Percentiles rank a stretch among this genome's conserved stretches.
Evolutionary conservation across 2,888 invertebrate species (phyloP).

Genomic region (Oscheius sp.): DNA sequence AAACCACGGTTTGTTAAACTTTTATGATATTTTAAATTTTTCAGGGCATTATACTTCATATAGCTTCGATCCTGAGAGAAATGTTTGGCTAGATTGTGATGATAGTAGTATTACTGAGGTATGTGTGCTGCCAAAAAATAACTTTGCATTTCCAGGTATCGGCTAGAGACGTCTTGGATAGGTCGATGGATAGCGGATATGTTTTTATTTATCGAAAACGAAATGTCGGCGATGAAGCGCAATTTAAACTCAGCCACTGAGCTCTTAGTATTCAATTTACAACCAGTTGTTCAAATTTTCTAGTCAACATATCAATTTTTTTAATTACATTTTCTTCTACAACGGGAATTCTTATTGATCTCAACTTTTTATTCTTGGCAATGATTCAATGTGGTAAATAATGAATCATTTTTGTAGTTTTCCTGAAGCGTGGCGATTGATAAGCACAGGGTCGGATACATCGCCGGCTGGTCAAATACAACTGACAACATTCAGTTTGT

Average conservation of each 20-base stretch:
- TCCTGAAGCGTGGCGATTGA: background rate
- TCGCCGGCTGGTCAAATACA: slow-evolving; percentile 16
- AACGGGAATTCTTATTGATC: background rate
- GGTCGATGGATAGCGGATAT: slow-evolving; percentile 9
- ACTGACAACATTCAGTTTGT: too few species aligned
- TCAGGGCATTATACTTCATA: slow-evolving; percentile 26
- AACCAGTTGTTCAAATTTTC: background rate
- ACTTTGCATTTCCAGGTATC: slow-evolving; percentile 1
- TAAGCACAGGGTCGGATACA: background rate
- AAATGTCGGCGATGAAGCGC: slow-evolving; percentile 1
- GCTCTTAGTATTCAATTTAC: background rate
- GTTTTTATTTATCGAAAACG: slow-evolving; percentile 23
- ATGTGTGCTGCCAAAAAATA: too few species aligned
- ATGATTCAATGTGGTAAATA: background rate
- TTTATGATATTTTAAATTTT: background rate
- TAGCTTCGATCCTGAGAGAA: slow-evolving; percentile 1
- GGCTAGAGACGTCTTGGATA: background rate
- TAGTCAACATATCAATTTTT: background rate
- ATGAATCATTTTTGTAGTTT: background rate
- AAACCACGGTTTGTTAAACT: slow-evolving; percentile 4
- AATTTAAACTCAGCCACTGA: too few species aligned
- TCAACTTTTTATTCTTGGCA: background rate
- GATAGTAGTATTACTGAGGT: slow-evolving; percentile 11
- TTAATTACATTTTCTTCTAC: background rate
- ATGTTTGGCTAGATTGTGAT: slow-evolving; percentile 23